These are phyloP conservation scores for Trachythela sp. DNA, from an alignment of 64 coral and sea anemone genomes.

Conservation along the genomic window DNA sequence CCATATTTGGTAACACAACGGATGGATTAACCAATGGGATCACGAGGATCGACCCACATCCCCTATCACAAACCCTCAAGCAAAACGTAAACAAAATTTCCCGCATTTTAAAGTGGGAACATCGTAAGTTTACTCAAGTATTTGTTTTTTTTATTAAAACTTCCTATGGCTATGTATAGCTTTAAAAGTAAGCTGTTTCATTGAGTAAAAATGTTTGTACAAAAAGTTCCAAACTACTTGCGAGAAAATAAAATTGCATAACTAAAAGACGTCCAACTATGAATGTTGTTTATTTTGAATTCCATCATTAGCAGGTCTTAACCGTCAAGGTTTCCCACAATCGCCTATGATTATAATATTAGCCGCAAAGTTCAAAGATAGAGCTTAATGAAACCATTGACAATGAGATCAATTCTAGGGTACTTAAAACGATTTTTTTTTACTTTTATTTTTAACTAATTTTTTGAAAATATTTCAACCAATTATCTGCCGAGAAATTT, in stretches of 20 bases:
- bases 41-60: not conserved
- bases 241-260: not conserved
- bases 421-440: no score
- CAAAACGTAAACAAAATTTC: not conserved
- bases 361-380: no score
- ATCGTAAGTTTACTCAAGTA: not conserved
- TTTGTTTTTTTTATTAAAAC: not conserved
- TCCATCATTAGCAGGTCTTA: not conserved
- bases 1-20: not conserved
- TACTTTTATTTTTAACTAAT: no score
- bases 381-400: no score
- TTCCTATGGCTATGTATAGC: not conserved
- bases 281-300: not conserved
- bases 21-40: not conserved
- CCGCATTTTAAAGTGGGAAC: not conserved
- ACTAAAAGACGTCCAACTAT: not conserved
- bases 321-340: no score
- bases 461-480: no score
- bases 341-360: no score
- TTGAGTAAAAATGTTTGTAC: not conserved
- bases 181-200: not conserved
- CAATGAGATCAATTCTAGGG: no score
- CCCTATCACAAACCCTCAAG: not conserved
- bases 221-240: not conserved
- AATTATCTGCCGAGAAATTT: no score